A percentile compares a stretch with the other conserved stretches of the same genome.
These are phyloP conservation scores for Ormia ochracea DNA, from an alignment of 2,888 invertebrate species.

Conservation along the genomic window DNA sequence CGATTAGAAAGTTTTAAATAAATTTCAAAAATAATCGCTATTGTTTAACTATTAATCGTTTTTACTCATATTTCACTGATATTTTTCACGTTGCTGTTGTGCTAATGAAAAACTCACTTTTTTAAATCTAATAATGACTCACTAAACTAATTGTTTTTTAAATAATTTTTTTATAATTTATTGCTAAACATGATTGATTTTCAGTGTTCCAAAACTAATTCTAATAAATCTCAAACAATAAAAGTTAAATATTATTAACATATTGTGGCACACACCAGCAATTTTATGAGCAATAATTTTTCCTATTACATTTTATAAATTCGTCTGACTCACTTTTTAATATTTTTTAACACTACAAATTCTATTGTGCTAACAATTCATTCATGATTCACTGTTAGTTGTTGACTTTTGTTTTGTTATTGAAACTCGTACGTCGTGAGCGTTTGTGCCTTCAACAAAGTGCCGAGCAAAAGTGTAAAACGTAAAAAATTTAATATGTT, in stretches of 20 bases:
- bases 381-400: conserved; percentile 52
- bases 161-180: no score
- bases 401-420: conserved; percentile 6
- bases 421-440: conserved; percentile 45
- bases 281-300: neutral
- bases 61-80: no score
- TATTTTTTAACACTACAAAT: neutral
- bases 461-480: neutral
- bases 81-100: no score
- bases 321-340: conserved; percentile 28
- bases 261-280: neutral
- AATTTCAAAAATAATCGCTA: no score
- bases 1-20: no score
- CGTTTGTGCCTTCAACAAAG: conserved; percentile 10
- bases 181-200: no score
- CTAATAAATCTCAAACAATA: neutral
- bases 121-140: no score
- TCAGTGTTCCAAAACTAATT: neutral
- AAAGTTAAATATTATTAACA: neutral
- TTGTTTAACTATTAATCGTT: no score
- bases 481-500: neutral
- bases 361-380: conserved; percentile 32
- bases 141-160: no score
- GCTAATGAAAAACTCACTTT: no score
- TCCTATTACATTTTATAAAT: no score